Conservation (phyloP, 2,888 invertebrate species). For the Sarcophaga rosellei region DNA sequence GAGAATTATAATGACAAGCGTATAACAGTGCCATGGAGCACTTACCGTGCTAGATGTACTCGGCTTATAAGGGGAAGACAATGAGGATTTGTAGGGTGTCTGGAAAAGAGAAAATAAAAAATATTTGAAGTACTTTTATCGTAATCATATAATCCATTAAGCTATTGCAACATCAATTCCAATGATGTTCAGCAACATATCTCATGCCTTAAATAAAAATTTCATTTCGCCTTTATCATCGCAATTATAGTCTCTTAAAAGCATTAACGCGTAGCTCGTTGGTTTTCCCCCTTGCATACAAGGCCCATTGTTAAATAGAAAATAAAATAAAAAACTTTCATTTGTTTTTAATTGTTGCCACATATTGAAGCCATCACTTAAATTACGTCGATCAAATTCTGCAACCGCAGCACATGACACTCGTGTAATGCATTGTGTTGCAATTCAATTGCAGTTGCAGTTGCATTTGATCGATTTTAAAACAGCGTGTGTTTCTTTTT, state of each 20-base stretch:
- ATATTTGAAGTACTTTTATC: not conserved
- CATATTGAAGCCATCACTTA: slow-evolving; percentile 57
- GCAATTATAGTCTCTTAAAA: not conserved
- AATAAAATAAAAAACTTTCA: not conserved
- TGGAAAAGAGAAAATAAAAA: slow-evolving; percentile 68
- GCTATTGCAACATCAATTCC: slow-evolving; percentile 6
- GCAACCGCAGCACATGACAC: not conserved
- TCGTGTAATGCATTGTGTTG: slow-evolving; percentile 45
- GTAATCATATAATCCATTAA: not conserved
- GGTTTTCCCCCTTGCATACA: slow-evolving; percentile 8
- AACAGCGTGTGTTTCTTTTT: slow-evolving; percentile 33
- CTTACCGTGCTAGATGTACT: slow-evolving; percentile 76
- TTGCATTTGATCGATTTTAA: slow-evolving; percentile 51
- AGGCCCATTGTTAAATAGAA: slow-evolving; percentile 48
- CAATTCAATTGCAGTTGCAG: slow-evolving; percentile 41
- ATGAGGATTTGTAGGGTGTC: slow-evolving; percentile 80
- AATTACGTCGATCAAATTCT: not conserved
- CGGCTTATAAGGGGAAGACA: slow-evolving; percentile 78
- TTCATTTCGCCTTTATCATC: not conserved
- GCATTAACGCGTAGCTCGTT: too few relatives aligned
- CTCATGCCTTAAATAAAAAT: too few relatives aligned
- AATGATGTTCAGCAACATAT: too few relatives aligned
- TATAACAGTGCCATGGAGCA: not conserved
- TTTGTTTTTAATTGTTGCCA: slow-evolving; percentile 61
- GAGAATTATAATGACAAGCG: not conserved